Evolutionary conservation across 2,113 vertebrate genomes (phyloP).

Genomic region (Halcyon malimbica): DNA sequence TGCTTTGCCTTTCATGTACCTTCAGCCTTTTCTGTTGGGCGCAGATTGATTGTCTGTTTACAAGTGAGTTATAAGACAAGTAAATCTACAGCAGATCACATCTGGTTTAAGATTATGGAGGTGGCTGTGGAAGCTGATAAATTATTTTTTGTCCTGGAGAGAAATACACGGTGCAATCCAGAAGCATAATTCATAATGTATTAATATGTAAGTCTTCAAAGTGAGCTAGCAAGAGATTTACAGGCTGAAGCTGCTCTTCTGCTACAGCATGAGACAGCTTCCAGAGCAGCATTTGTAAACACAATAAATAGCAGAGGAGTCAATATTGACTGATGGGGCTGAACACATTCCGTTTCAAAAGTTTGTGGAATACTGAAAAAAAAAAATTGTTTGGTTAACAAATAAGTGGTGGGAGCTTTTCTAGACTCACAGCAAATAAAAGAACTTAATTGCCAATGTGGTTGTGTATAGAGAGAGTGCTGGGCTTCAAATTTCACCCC

Average conservation of each 20-base stretch:
- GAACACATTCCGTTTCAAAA: background rate
- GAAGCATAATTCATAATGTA: slow-evolving; percentile 27
- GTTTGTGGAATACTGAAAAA: background rate
- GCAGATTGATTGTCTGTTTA: background rate
- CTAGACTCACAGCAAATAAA: background rate
- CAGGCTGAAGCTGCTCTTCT: slow-evolving; percentile 20
- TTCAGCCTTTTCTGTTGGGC: background rate
- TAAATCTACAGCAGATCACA: background rate
- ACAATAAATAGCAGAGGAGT: background rate
- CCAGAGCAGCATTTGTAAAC: slow-evolving; percentile 19
- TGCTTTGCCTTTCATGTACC: background rate
- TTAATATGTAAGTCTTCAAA: slow-evolving; percentile 53
- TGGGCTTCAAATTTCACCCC: background rate
- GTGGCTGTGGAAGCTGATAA: background rate
- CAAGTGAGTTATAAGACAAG: slow-evolving; percentile 16
- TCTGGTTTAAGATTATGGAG: background rate
- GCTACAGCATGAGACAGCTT: slow-evolving; percentile 11
- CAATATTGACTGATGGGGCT: background rate
- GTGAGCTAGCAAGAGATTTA: slow-evolving; percentile 54
- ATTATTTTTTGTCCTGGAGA: background rate
- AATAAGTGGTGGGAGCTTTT: background rate
- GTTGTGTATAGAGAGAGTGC: background rate
- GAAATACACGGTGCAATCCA: background rate
- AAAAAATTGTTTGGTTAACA: background rate
- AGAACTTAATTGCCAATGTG: background rate